Base-by-base conservation (phyloP, 2,113 vertebrate genomes). In the Nansenia antarctica region DNA sequence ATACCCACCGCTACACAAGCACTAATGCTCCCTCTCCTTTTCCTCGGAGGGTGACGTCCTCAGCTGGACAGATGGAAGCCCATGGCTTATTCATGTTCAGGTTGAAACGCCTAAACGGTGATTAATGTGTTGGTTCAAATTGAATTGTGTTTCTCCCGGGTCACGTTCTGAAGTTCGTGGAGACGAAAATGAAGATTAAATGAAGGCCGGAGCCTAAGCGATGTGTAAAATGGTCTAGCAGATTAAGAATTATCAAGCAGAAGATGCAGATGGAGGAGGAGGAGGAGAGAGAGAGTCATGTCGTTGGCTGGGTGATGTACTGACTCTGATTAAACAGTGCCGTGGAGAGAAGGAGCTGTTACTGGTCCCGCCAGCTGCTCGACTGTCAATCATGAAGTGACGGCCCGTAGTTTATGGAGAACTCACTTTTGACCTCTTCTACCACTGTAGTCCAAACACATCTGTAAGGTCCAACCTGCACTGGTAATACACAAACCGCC, bases 121-220 rank as follows among this genome's bases (percentile, higher is more conserved):
- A 87, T 84, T 78, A 86, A 85, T 82, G 82, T 55, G 11, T 0
- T 9, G 69, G 37, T 72, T 69, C 49, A 63, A 82, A 83, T 31
- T 53, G 8, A 78, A 67, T 73, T 55, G 14, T 32, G 9, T 62
- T 65, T 67, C 64, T 74, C 64, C n/a, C 11, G 66, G 71, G 74
- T 83, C 80, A 73, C 77, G 39, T 74, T 54, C 42, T 45, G 18
- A 49, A 78, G 29, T 74, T 62, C 55, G 0, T 35, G 59, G 58
- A 72, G 67, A n/a, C n/a, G n/a, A n/a, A 68, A 83, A 84, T 80
- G 45, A 80, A 82, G 82, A 83, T 82, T 70, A 77, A 89, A 77
- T 53, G 62, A 32, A 34, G 55, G 26, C 1, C 1, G 65, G 22
- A 2, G 9, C 45, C 76, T 76, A 61, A 77, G 76, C 72, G 55